These are phyloP conservation scores for Euclidia mi DNA, from an alignment of 2,888 invertebrate species.

Conservation along the genomic window DNA sequence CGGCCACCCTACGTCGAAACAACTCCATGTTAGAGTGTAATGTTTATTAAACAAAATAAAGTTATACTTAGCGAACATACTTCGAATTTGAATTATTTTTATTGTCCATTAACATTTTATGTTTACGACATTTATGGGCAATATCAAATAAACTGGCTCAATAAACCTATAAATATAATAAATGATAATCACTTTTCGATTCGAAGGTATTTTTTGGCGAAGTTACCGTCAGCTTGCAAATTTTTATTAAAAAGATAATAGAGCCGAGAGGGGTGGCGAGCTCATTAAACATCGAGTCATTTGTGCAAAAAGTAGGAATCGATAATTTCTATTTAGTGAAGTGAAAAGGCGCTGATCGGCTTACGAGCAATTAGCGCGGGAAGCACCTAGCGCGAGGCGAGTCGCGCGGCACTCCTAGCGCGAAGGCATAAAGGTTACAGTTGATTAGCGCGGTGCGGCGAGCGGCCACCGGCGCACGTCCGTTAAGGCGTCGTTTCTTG, in stretches of 20 bases:
- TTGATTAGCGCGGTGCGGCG: slow-evolving; percentile 33
- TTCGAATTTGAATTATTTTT: slow-evolving; percentile 53
- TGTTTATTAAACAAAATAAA: slow-evolving; percentile 33
- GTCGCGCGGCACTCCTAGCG: no score
- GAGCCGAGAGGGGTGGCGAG: slow-evolving; percentile 28
- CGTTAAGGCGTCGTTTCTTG: slow-evolving; percentile 56
- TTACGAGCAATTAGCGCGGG: slow-evolving; percentile 38
- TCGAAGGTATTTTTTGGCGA: slow-evolving; percentile 37
- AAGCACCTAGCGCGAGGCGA: not conserved
- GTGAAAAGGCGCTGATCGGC: slow-evolving; percentile 46
- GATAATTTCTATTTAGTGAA: slow-evolving; percentile 44
- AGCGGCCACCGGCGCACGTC: slow-evolving; percentile 31
- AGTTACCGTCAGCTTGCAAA: slow-evolving; percentile 35
- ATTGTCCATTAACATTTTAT: slow-evolving; percentile 59
- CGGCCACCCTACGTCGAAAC: slow-evolving; percentile 34
- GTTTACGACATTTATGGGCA: slow-evolving; percentile 58
- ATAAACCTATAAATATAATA: slow-evolving; percentile 56
- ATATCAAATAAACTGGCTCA: slow-evolving; percentile 43
- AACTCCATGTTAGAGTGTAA: slow-evolving; percentile 28
- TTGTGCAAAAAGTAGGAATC: slow-evolving; percentile 40
- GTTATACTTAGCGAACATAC: slow-evolving; percentile 32
- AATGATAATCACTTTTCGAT: slow-evolving; percentile 46
- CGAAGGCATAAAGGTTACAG: slow-evolving; percentile 49
- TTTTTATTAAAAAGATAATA: slow-evolving; percentile 23
- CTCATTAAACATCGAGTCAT: slow-evolving; percentile 35